A percentile compares a stretch with the other conserved stretches of the same genome.
These are phyloP conservation scores for Sinocyclocheilus anshuiensis DNA, from an alignment of 2,113 vertebrate species.

Conservation along the genomic window DNA sequence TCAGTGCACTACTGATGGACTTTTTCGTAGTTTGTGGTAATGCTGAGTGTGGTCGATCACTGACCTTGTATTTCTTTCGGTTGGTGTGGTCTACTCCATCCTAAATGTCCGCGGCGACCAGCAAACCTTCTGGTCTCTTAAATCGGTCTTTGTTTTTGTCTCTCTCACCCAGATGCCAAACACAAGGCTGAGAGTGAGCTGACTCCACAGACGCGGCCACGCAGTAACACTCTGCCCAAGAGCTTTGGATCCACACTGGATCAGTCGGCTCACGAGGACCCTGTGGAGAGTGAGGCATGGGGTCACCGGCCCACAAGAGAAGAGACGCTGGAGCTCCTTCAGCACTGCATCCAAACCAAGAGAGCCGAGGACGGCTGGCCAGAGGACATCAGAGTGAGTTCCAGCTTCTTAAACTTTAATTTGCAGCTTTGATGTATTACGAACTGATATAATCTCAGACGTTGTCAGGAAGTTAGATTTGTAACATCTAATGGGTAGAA, in stretches of 20 bases:
- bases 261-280: slow-evolving; percentile 76
- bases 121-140: not conserved
- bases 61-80: not conserved
- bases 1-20: not conserved
- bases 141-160: not conserved
- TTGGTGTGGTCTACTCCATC: not conserved
- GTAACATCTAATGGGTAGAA: not conserved
- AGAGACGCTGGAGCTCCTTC: slow-evolving; percentile 89
- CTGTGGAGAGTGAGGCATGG: slow-evolving; percentile 68
- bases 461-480: not conserved
- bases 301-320: slow-evolving; percentile 84
- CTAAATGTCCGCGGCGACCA: not conserved
- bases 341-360: slow-evolving; percentile 86
- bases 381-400: slow-evolving; percentile 88
- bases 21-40: not conserved
- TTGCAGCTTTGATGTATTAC: not conserved
- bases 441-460: not conserved
- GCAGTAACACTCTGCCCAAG: slow-evolving; percentile 97
- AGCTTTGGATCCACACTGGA: slow-evolving; percentile 96
- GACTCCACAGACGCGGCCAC: slow-evolving; percentile 86
- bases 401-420: not conserved
- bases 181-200: slow-evolving; percentile 90
- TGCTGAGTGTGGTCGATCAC: not conserved
- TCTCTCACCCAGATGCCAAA: slow-evolving; percentile 83
- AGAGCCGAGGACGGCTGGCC: slow-evolving; percentile 89